A percentile compares a stretch with the other conserved stretches of the same genome.
phyloP scores from a whole-genome alignment of 2,888 invertebrate genomes.

The Nesidiocoris tenuis region DNA sequence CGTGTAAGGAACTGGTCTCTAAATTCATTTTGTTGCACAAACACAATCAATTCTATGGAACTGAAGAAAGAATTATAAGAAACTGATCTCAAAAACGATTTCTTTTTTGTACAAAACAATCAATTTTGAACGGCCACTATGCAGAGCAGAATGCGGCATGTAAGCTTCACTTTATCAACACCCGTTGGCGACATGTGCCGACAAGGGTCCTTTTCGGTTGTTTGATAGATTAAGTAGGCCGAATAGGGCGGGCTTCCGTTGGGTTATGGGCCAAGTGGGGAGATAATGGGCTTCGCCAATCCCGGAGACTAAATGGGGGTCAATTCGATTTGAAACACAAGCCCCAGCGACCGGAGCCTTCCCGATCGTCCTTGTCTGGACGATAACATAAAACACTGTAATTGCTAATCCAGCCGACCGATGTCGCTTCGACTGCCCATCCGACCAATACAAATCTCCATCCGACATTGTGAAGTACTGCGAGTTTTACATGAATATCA shows the following conservation, averaged over 20 bases:
- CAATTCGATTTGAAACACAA: constrained; percentile 40
- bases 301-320: constrained; percentile 33
- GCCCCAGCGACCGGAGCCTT: constrained; percentile 26
- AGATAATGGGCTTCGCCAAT: constrained; percentile 22
- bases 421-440: neutral
- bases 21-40: too few species aligned
- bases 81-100: too few species aligned
- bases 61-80: too few species aligned
- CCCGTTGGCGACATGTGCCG: neutral
- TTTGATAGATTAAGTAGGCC: neutral
- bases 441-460: neutral
- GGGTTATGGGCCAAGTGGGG: neutral
- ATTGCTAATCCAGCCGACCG: constrained; percentile 26
- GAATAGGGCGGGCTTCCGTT: neutral
- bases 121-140: too few species aligned
- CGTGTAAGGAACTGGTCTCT: too few species aligned
- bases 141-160: too few species aligned
- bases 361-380: neutral
- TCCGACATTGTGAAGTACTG: neutral
- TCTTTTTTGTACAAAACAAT: too few species aligned
- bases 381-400: constrained; percentile 33
- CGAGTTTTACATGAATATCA: neutral
- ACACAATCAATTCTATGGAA: too few species aligned
- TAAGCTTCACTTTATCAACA: neutral
- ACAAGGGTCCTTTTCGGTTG: neutral